A percentile compares a stretch with the other conserved stretches of the same genome.
Evolutionary conservation across 2,797 vertebrate species (phyloP).

Genomic region (Pachyuromys duprasi): DNA sequence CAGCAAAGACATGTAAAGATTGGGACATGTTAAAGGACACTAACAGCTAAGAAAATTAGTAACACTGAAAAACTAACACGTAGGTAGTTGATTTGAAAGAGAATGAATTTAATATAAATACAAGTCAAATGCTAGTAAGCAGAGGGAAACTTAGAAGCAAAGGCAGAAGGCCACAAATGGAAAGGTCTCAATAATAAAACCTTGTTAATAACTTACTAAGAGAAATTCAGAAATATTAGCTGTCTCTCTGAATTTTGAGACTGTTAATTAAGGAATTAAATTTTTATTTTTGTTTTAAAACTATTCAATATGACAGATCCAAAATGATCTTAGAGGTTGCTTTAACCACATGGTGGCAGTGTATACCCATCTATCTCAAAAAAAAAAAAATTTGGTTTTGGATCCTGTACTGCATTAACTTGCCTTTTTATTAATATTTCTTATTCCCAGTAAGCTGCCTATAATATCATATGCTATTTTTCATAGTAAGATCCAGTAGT

Average conservation of each 20-base stretch:
- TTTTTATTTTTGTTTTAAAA: neutral
- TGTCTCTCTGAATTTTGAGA: constrained; percentile 51
- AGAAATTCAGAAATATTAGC: constrained; percentile 3
- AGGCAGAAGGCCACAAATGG: neutral
- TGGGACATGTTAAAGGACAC: neutral
- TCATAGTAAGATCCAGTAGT: neutral
- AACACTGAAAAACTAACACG: neutral
- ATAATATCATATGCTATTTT: neutral
- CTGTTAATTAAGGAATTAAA: constrained; percentile 20
- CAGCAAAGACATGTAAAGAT: neutral
- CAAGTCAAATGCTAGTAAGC: neutral
- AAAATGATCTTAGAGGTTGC: neutral
- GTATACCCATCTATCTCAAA: constrained; percentile 64
- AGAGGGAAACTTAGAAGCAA: constrained; percentile 7
- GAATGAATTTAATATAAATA: neutral
- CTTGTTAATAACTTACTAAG: neutral
- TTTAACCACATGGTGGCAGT: constrained; percentile 85
- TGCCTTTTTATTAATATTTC: constrained; percentile 49
- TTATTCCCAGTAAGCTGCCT: constrained; percentile 19
- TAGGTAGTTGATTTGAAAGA: constrained; percentile 35
- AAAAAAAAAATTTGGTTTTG: constrained; percentile 12
- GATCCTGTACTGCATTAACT: constrained; percentile 22
- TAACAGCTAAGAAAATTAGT: neutral
- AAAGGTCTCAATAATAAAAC: neutral
- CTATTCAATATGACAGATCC: neutral